A percentile compares a stretch with the other conserved stretches of the same genome.
These are phyloP conservation scores for Cephalophus harveyi DNA, from an alignment of 2,113 vertebrate genomes.

Conservation along the genomic window DNA sequence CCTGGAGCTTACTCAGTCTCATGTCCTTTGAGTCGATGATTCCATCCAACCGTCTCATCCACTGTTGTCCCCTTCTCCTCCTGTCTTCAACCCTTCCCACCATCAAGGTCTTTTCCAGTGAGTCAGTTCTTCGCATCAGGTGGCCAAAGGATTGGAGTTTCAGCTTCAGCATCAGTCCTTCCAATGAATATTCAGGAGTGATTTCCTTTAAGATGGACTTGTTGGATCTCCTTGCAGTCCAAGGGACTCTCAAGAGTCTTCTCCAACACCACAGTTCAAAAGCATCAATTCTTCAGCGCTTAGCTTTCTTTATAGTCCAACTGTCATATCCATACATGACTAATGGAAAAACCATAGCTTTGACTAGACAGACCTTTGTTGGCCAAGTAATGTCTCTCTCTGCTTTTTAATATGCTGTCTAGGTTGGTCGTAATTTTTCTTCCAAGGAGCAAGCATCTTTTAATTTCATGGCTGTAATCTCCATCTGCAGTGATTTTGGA, in stretches of 20 bases:
- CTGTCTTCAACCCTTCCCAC: neutral
- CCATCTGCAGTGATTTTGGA: neutral
- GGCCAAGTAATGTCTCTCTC: neutral
- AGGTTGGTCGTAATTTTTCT: neutral
- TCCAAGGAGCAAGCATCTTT: neutral
- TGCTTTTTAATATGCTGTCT: neutral
- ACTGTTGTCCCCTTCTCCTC: neutral
- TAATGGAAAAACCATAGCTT: neutral
- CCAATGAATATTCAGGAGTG: neutral
- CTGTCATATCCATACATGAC: neutral
- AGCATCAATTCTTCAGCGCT: neutral
- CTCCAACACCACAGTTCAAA: neutral
- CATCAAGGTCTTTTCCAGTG: neutral
- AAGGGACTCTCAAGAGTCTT: neutral
- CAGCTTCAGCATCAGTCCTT: neutral
- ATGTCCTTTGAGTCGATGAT: neutral
- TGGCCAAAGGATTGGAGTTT: neutral
- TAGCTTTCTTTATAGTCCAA: neutral
- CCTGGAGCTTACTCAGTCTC: neutral
- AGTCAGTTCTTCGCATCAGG: neutral
- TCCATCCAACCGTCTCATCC: neutral
- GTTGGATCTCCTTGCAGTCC: neutral
- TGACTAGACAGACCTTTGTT: neutral
- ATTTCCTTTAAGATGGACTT: neutral
- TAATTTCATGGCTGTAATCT: neutral